These are phyloP conservation scores for Microdon myrmicae DNA, from an alignment of 2,888 invertebrate species.

Conservation along the genomic window DNA sequence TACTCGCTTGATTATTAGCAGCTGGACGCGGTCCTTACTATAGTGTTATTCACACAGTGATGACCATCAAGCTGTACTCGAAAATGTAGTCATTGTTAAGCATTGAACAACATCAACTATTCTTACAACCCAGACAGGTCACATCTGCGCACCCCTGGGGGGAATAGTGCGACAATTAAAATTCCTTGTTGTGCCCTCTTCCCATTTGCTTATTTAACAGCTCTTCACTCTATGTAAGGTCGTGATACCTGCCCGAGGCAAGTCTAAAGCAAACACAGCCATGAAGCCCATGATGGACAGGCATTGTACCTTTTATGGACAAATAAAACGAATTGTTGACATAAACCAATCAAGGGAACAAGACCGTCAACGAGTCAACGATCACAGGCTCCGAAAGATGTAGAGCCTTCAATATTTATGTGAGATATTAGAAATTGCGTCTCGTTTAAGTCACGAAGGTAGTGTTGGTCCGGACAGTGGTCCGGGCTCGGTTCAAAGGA, in stretches of 20 bases:
- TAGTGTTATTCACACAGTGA: too few species aligned
- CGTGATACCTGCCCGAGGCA: conserved; percentile 22
- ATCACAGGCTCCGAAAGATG: conserved; percentile 9
- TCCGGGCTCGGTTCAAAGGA: conserved; percentile 1
- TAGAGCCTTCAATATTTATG: conserved; percentile 25
- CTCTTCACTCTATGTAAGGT: conserved; percentile 28
- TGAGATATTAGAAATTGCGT: conserved; percentile 32
- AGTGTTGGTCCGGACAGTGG: conserved; percentile 9
- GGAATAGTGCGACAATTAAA: conserved; percentile 43
- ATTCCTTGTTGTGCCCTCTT: conserved; percentile 8
- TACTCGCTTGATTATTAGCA: too few species aligned
- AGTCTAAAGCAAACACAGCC: conserved; percentile 22
- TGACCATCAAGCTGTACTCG: too few species aligned
- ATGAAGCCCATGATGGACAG: conserved; percentile 22
- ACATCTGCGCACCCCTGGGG: conserved; percentile 20
- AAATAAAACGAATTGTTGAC: conserved; percentile 47
- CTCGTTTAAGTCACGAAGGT: conserved; percentile 16
- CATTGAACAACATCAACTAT: too few species aligned
- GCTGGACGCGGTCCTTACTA: too few species aligned
- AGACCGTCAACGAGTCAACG: conserved; percentile 21
- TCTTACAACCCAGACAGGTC: too few species aligned
- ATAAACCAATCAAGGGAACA: conserved; percentile 43
- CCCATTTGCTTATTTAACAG: conserved; percentile 31
- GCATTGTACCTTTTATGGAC: conserved; percentile 44
- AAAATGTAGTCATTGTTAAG: too few species aligned